Base-by-base conservation (phyloP, 2,113 vertebrate genomes). In the Orcinus orca region DNA sequence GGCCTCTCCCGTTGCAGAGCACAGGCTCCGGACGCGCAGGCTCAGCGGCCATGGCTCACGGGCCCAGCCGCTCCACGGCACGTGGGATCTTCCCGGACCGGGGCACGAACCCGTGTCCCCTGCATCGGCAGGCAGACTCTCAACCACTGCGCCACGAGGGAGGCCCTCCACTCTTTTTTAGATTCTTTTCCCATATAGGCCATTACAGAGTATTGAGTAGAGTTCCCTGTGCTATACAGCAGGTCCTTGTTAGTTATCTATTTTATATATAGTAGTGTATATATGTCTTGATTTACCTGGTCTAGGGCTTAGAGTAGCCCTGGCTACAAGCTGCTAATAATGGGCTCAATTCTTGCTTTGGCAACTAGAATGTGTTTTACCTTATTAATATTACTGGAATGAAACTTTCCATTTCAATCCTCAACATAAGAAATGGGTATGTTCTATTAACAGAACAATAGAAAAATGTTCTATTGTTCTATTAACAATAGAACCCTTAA, bases 341-440 rank as follows among this genome's bases (percentile, higher is more conserved):
- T 0, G 29, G 25, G 41, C 31, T 90, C 0, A 33, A 7, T 4
- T 36, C 9, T 3, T 7, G 2, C 29, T 62, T 74, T 76, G 33
- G 88, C 7, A 60, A 31, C 53, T 29, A 38, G 15, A 74, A 31
- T 29, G 15, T 12, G 5, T 58, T 93, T 82, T 41, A 50, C 23
- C 58, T 88, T 25, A 67, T 7, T 65, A 18, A 9, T n/a, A 33
- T 23, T 80, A 77, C 26, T 15, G 15, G 87, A 44, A 67, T 74
- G 41, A 41, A 29, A 86, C 1, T 44, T 76, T 14, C 73, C 47
- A 60, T 67, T 53, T 60, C 25, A 10, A 14, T 58, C 0, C 31
- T 47, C n/a, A 53, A 36, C 38, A 5, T 11, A 31, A 74, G 41
- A 38, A 47, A n/a, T 3, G 1, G 1, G 0, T n/a, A 1, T 31